Conservation (phyloP, 2,888 invertebrate genomes). For the Cataglyphis cursor region DNA sequence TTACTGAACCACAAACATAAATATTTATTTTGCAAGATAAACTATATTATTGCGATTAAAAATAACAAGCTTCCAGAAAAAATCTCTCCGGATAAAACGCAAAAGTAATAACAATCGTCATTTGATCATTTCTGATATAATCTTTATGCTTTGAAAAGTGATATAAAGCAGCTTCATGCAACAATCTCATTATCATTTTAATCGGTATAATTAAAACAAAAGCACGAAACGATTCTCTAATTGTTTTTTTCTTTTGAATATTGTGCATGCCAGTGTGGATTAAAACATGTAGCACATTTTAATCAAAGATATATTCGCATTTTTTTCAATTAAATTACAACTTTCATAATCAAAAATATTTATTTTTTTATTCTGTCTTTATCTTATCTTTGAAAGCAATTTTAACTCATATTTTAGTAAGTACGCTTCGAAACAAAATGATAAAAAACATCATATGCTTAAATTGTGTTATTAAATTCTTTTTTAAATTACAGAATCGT, state of each 20-base stretch:
- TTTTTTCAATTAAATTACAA: background rate
- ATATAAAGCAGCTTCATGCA: background rate
- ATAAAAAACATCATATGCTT: background rate
- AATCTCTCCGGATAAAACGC: background rate
- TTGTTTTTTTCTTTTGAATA: slow-evolving; percentile 5
- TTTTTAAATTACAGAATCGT: background rate
- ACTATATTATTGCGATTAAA: background rate
- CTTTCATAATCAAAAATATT: background rate
- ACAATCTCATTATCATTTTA: background rate
- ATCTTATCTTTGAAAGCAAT: slow-evolving; percentile 1
- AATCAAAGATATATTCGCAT: background rate
- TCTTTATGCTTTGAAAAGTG: slow-evolving; percentile 11
- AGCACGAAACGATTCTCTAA: background rate
- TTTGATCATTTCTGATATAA: slow-evolving; percentile 13
- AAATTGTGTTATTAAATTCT: background rate
- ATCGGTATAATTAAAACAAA: background rate
- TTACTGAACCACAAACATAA: background rate
- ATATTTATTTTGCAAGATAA: background rate
- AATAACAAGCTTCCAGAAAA: slow-evolving; percentile 1
- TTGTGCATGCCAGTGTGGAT: background rate
- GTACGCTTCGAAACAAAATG: background rate
- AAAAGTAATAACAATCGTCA: slow-evolving; percentile 20
- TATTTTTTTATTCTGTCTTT: background rate
- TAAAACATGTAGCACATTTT: background rate
- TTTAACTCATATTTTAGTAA: slow-evolving; percentile 3